A percentile compares a stretch with the other conserved stretches of the same genome.
phyloP scores from a whole-genome alignment of 2,888 invertebrate genomes.

The Caenorhabditis wallacei region DNA sequence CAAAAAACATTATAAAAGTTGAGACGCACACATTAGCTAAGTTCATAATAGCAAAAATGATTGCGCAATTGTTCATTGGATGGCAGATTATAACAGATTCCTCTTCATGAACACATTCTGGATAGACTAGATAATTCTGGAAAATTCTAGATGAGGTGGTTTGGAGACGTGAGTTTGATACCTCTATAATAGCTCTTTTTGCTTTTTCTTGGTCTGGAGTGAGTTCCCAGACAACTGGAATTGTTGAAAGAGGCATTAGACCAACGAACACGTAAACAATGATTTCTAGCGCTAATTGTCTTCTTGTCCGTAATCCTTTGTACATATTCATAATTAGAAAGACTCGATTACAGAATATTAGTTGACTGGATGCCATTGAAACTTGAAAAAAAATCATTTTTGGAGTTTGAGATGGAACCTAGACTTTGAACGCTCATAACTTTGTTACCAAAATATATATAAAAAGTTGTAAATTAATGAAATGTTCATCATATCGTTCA shows the following conservation, averaged over 20 bases:
- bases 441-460: too few relatives aligned
- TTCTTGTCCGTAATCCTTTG: not conserved
- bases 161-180: too few relatives aligned
- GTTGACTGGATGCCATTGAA: constrained; percentile 38
- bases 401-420: constrained; percentile 74
- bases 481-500: too few relatives aligned
- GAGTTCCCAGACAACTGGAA: constrained; percentile 15
- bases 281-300: constrained; percentile 3
- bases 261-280: constrained; percentile 19
- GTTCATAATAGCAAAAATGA: constrained; percentile 27
- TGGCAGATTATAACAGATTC: constrained; percentile 25
- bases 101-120: constrained; percentile 6
- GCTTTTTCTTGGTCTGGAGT: constrained; percentile 26
- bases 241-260: constrained; percentile 20
- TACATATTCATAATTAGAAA: constrained; percentile 49
- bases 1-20: constrained; percentile 12
- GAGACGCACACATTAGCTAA: not conserved
- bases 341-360: constrained; percentile 39
- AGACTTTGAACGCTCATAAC: too few relatives aligned
- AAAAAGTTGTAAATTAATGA: too few relatives aligned
- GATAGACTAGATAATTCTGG: constrained; percentile 22
- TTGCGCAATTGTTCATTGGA: constrained; percentile 28
- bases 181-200: not conserved
- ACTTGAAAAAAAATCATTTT: constrained; percentile 59
- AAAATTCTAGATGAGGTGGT: not conserved